Percentiles rank a stretch among this genome's conserved stretches.
phyloP scores from a whole-genome alignment of 2,888 invertebrate species.

The Anoncus sp. region DNA sequence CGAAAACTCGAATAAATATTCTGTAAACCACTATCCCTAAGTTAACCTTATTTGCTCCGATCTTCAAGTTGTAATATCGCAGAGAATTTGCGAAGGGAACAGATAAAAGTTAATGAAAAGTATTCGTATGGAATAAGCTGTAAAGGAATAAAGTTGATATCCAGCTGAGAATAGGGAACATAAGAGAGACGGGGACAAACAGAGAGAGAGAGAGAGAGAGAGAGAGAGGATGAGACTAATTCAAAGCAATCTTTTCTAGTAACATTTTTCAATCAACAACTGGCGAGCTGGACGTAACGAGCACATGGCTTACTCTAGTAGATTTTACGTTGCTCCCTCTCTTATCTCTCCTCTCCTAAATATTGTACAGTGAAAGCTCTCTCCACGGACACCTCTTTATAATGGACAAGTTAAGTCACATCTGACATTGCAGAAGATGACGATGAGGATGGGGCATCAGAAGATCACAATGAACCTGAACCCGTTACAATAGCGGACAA shows the following conservation, averaged over 20 bases:
- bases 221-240: slow-evolving; percentile 41
- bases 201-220: slow-evolving; percentile 1
- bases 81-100: slow-evolving; percentile 14
- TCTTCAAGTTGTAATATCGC: slow-evolving; percentile 25
- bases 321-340: slow-evolving; percentile 3
- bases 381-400: too few relatives aligned
- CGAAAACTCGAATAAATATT: slow-evolving; percentile 34
- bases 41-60: slow-evolving; percentile 5
- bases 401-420: too few relatives aligned
- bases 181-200: neutral
- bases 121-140: slow-evolving; percentile 19
- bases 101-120: slow-evolving; percentile 21
- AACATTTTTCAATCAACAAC: slow-evolving; percentile 57
- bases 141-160: slow-evolving; percentile 35
- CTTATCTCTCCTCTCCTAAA: slow-evolving; percentile 10
- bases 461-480: too few relatives aligned
- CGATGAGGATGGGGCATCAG: too few relatives aligned
- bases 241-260: slow-evolving; percentile 51
- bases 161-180: slow-evolving; percentile 21
- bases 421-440: too few relatives aligned
- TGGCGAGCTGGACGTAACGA: slow-evolving; percentile 45
- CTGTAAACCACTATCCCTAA: slow-evolving; percentile 9
- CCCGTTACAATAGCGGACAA: too few relatives aligned
- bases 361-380: too few relatives aligned
- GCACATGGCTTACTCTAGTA: slow-evolving; percentile 36